phyloP scores from a whole-genome alignment of 2,888 invertebrate genomes.

The Teinopalpus imperialis region DNA sequence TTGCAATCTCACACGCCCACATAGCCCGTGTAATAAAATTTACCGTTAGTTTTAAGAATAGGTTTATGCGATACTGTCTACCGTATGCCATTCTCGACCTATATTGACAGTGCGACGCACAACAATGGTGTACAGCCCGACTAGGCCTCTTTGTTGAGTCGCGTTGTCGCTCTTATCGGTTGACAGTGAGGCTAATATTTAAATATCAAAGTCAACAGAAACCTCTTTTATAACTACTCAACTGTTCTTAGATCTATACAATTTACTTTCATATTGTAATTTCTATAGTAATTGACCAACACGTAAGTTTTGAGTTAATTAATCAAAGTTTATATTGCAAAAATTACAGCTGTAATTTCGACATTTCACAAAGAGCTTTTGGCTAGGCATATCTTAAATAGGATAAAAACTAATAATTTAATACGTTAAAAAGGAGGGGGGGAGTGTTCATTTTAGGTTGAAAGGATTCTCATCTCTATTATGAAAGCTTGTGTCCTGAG shows the following conservation, averaged over 20 bases:
- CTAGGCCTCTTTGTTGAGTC: slow-evolving; percentile 48
- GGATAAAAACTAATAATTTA: no score
- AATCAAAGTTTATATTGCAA: no score
- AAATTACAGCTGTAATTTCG: no score
- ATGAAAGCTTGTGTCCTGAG: no score
- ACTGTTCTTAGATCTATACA: slow-evolving; percentile 34
- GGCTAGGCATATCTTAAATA: no score
- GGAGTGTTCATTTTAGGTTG: no score
- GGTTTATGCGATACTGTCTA: slow-evolving; percentile 18
- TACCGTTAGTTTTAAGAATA: slow-evolving; percentile 24
- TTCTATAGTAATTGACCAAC: no score
- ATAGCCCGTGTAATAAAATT: slow-evolving; percentile 9
- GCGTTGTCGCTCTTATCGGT: slow-evolving; percentile 58
- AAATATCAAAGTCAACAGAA: slow-evolving; percentile 54
- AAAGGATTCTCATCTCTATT: no score
- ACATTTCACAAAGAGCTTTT: no score
- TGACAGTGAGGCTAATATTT: slow-evolving; percentile 56
- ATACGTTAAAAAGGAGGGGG: no score
- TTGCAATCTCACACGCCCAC: slow-evolving; percentile 21
- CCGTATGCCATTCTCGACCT: slow-evolving; percentile 14
- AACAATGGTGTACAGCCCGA: slow-evolving; percentile 20
- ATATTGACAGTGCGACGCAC: slow-evolving; percentile 17
- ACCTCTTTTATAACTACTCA: slow-evolving; percentile 40
- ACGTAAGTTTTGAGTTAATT: no score
- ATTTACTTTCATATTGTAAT: no score